A percentile compares a stretch with the other conserved stretches of the same genome.
Conservation (phyloP, 2,113 vertebrate genomes). For the Tupaia chinensis region DNA sequence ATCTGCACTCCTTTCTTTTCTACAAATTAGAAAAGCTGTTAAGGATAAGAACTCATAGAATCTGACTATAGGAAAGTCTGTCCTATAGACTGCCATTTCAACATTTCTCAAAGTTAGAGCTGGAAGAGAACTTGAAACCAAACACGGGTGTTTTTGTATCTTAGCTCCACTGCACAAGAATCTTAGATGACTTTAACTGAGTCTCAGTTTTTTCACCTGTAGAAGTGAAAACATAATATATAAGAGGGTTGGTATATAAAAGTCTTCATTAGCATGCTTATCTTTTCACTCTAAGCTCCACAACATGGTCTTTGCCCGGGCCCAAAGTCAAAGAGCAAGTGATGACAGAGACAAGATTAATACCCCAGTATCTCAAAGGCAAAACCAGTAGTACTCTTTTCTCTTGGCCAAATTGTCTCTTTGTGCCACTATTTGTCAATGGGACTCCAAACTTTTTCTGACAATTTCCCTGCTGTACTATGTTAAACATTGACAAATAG, state of each 20-base stretch:
- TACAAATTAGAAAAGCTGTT: neutral
- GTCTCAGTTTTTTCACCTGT: neutral
- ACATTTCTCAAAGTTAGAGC: neutral
- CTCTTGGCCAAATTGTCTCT: neutral
- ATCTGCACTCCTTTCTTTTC: neutral
- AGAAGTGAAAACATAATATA: neutral
- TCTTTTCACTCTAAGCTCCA: neutral
- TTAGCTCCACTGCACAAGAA: rapidly evolving
- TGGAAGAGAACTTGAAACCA: neutral
- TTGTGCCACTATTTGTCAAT: neutral
- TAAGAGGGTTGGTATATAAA: neutral
- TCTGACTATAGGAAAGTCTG: neutral
- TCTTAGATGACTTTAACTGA: neutral
- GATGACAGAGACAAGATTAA: neutral
- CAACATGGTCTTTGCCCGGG: neutral
- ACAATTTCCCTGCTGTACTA: neutral
- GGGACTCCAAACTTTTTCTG: neutral
- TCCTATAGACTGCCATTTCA: neutral
- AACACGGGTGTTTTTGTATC: neutral
- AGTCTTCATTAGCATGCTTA: neutral
- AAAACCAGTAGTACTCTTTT: neutral
- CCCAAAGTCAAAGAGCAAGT: neutral
- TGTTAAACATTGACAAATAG: neutral
- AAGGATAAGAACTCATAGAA: neutral
- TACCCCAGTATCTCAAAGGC: neutral